phyloP scores from a whole-genome alignment of 2,113 vertebrate species.

The Pycnonotus jocosus region DNA sequence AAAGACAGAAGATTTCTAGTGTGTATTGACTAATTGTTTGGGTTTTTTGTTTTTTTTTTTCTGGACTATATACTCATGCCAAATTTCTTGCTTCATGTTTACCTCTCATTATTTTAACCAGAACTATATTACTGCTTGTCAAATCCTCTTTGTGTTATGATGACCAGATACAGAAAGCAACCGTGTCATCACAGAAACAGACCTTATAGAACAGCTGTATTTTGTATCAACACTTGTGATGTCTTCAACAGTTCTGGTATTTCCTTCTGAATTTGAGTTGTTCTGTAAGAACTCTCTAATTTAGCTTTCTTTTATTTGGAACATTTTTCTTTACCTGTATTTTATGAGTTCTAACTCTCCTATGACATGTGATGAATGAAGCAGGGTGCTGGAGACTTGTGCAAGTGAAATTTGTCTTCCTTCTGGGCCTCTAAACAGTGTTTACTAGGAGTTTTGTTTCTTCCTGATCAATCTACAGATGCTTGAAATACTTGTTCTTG shows the following conservation, averaged over 20 bases:
- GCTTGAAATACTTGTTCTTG: background rate
- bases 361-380: background rate
- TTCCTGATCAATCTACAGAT: background rate
- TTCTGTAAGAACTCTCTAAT: background rate
- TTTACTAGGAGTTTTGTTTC: background rate
- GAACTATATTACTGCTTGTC: background rate
- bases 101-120: background rate
- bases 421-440: background rate
- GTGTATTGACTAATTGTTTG: background rate
- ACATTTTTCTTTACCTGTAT: background rate
- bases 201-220: background rate
- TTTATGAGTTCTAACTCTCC: background rate
- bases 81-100: background rate
- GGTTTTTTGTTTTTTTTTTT: background rate
- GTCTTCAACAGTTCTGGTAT: background rate
- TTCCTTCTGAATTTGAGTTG: background rate
- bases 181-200: background rate
- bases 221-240: background rate
- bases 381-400: background rate
- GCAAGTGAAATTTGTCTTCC: background rate
- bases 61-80: background rate
- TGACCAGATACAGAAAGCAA: background rate
- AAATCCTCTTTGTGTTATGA: background rate
- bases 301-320: background rate
- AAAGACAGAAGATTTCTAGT: background rate